Evolutionary conservation across 2,797 vertebrate genomes (phyloP).

Genomic region (Phrynocephalus guinanensis): DNA sequence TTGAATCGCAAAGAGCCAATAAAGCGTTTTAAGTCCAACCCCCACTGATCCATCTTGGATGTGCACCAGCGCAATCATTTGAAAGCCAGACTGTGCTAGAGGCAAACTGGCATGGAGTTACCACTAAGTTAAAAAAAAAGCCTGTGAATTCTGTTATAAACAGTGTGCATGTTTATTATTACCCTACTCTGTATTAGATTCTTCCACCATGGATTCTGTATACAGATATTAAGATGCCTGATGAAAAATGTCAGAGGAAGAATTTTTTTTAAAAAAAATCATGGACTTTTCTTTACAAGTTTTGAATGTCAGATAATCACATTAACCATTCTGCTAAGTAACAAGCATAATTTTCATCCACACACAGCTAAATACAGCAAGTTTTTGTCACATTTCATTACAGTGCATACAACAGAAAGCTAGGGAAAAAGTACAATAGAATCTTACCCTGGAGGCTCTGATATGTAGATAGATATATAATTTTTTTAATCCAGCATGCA

Average conservation of each 20-base stretch:
- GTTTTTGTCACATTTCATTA: conserved; percentile 78
- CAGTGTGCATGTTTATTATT: conserved; percentile 22
- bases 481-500: conserved; percentile 81
- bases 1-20: too few relatives aligned
- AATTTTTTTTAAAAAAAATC: background rate
- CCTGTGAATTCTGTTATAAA: conserved; percentile 10
- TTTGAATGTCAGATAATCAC: conserved; percentile 80
- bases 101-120: background rate
- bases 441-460: conserved; percentile 77
- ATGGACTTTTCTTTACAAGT: conserved; percentile 73
- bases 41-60: background rate
- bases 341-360: conserved; percentile 84
- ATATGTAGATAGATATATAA: conserved; percentile 18
- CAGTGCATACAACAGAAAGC: conserved; percentile 80
- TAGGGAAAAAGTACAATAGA: conserved; percentile 73
- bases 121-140: conserved; percentile 40
- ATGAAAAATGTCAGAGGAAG: background rate
- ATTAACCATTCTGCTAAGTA: conserved; percentile 86
- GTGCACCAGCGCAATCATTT: background rate
- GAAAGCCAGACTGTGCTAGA: background rate
- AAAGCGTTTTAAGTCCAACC: too few relatives aligned
- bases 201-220: conserved; percentile 8
- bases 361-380: conserved; percentile 81
- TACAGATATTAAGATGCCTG: background rate
- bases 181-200: background rate